Evolutionary conservation across 2,797 vertebrate species (phyloP).

Genomic region (Urophycis tenuis): DNA sequence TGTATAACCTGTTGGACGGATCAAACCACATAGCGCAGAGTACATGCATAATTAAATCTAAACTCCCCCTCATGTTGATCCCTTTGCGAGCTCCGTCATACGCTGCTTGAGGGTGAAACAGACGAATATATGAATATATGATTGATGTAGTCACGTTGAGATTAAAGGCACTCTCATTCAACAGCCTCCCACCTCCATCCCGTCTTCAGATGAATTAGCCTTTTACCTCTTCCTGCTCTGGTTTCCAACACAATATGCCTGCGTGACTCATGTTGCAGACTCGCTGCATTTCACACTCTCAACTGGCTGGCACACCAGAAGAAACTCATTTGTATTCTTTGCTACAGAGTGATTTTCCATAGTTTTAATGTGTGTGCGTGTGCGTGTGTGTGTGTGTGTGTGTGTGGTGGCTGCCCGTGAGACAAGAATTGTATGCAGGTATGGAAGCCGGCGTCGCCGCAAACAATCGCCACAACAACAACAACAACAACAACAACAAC

Average conservation of each 20-base stretch:
- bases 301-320: background rate
- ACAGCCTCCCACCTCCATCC: slow-evolving; percentile 22
- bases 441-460: too few relatives aligned
- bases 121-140: background rate
- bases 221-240: slow-evolving; percentile 13
- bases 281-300: background rate
- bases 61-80: background rate
- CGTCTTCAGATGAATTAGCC: background rate
- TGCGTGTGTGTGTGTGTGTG: too few relatives aligned
- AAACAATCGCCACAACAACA: background rate
- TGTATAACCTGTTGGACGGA: background rate
- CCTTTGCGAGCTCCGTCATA: background rate
- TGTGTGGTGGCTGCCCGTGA: too few relatives aligned
- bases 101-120: background rate
- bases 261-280: slow-evolving; percentile 52
- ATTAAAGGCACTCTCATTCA: slow-evolving; percentile 25
- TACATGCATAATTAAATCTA: background rate
- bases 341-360: background rate
- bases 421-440: too few relatives aligned
- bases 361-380: background rate
- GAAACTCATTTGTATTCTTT: background rate
- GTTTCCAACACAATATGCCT: slow-evolving; percentile 31
- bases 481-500: background rate
- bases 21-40: background rate
- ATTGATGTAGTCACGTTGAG: background rate